phyloP scores from a whole-genome alignment of 2,888 invertebrate species.

The Linhomoeus sp. region DNA sequence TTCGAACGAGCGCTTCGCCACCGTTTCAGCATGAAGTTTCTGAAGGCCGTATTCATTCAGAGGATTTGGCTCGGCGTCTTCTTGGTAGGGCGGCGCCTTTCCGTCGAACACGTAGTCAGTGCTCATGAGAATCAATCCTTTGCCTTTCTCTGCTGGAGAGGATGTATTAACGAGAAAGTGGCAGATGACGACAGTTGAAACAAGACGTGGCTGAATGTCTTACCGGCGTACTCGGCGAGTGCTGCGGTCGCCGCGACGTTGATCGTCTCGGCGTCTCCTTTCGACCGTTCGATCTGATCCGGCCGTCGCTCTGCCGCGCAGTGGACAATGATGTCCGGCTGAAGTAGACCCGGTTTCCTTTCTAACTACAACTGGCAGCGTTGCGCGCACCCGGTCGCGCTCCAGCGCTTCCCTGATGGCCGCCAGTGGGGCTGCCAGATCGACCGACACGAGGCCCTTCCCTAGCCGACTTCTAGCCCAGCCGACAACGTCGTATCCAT shows the following conservation, averaged over 20 bases:
- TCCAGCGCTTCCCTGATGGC: no score
- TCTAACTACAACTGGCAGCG: no score
- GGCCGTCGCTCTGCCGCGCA: conserved; percentile 35
- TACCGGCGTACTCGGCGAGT: conserved; percentile 26
- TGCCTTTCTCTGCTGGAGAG: conserved; percentile 11
- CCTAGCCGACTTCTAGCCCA: no score
- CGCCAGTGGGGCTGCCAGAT: no score
- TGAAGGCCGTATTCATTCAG: conserved; percentile 36
- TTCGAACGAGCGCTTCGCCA: not conserved
- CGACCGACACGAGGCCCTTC: no score
- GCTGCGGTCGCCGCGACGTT: conserved; percentile 32
- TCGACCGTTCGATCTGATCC: conserved; percentile 35
- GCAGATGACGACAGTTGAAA: no score
- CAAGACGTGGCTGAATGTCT: not conserved
- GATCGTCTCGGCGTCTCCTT: conserved; percentile 27
- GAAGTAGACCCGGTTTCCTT: conserved; percentile 9
- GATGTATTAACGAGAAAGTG: no score
- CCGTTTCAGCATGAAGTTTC: conserved; percentile 35
- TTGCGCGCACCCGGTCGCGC: no score
- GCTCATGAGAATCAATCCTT: conserved; percentile 36
- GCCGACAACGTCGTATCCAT: no score
- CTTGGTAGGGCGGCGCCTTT: conserved; percentile 32
- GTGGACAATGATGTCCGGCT: conserved; percentile 34
- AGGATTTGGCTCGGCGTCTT: conserved; percentile 30
- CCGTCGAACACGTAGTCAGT: conserved; percentile 41